Evolutionary conservation across 2,113 vertebrate species (phyloP).

Genomic region (Percina caprodes): DNA sequence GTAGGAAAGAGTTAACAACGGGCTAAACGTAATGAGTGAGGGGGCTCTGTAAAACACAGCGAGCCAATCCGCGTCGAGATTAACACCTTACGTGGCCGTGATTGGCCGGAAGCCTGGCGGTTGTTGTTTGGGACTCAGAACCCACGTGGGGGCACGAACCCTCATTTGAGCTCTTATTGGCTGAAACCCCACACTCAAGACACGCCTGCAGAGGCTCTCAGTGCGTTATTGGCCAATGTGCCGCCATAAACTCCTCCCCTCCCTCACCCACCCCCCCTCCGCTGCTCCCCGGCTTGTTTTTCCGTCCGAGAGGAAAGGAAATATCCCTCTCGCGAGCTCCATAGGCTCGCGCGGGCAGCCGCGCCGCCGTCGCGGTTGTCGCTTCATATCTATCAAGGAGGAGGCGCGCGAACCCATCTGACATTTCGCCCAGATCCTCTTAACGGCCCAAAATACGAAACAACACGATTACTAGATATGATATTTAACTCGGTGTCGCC

Average conservation of each 20-base stretch:
- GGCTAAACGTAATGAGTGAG: slow-evolving; percentile 81
- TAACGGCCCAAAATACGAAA: slow-evolving; percentile 63
- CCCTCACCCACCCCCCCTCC: neutral
- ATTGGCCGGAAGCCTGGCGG: slow-evolving; percentile 74
- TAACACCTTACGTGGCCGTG: slow-evolving; percentile 74
- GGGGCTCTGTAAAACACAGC: slow-evolving; percentile 72
- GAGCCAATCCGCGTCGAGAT: slow-evolving; percentile 83
- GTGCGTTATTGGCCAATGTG: slow-evolving; percentile 73
- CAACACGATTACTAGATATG: slow-evolving; percentile 72
- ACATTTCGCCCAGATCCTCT: slow-evolving; percentile 75
- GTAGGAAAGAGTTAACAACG: slow-evolving; percentile 82
- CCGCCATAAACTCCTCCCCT: slow-evolving; percentile 3
- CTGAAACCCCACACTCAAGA: neutral
- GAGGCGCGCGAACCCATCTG: slow-evolving; percentile 76
- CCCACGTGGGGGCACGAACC: slow-evolving; percentile 82
- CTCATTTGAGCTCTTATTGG: slow-evolving; percentile 63
- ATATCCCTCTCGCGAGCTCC: slow-evolving; percentile 76
- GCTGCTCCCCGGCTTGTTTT: slow-evolving; percentile 72
- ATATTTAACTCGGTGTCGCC: slow-evolving; percentile 70
- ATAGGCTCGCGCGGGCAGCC: slow-evolving; percentile 66
- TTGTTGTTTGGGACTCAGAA: slow-evolving; percentile 62
- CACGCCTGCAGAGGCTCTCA: slow-evolving; percentile 39
- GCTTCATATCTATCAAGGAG: slow-evolving; percentile 72
- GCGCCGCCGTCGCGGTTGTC: slow-evolving; percentile 53
- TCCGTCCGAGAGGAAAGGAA: slow-evolving; percentile 81